Conservation (phyloP, 2,113 vertebrate species). For the Athene cunicularia region DNA sequence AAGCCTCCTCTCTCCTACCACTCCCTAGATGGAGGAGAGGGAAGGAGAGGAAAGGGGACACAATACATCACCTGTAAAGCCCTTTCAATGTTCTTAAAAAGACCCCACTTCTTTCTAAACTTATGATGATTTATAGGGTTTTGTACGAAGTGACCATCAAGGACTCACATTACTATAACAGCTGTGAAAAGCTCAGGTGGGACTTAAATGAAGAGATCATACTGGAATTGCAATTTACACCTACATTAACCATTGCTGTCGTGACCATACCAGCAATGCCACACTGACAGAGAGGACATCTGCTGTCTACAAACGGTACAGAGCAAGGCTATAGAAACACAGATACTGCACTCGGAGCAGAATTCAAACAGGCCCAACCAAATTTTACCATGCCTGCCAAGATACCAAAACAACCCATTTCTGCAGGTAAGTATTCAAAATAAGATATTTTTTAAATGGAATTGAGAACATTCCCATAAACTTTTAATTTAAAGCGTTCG, state of each 20-base stretch:
- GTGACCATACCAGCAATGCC: neutral
- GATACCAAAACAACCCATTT: neutral
- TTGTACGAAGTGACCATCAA: neutral
- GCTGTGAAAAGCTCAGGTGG: neutral
- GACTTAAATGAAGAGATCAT: neutral
- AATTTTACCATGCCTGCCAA: neutral
- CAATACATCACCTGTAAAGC: neutral
- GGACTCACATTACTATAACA: neutral
- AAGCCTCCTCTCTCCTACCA: neutral
- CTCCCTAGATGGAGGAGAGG: neutral
- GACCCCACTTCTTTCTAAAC: neutral
- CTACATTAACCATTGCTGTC: neutral
- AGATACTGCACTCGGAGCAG: fast-evolving
- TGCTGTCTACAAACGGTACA: neutral
- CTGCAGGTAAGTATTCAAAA: neutral
- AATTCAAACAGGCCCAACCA: neutral
- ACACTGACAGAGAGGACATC: neutral
- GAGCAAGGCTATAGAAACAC: neutral
- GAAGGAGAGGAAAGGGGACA: neutral
- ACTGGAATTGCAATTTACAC: neutral
- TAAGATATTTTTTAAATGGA: neutral
- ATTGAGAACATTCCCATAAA: neutral
- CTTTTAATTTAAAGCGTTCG: neutral
- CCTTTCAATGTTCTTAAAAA: neutral
- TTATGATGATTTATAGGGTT: neutral